Evolutionary conservation across 2,888 invertebrate genomes (phyloP).

Genomic region (Thera britannica): DNA sequence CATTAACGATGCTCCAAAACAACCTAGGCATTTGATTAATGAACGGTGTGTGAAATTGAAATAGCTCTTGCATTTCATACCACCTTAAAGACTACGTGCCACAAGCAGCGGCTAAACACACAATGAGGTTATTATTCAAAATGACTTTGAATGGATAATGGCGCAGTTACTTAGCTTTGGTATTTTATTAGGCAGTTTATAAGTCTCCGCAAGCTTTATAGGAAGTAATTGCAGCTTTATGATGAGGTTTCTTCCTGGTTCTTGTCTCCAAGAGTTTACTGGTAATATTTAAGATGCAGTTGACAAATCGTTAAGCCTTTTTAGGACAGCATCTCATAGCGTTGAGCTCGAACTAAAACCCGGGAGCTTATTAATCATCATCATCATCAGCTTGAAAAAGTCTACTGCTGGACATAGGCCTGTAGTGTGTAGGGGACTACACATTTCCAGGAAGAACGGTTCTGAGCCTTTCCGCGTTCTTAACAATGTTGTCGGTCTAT

Average conservation of each 20-base stretch:
- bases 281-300: no score
- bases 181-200: constrained; percentile 29
- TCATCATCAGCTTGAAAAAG: no score
- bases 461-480: no score
- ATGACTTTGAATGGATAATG: constrained; percentile 39
- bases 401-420: no score
- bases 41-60: constrained; percentile 67
- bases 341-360: no score
- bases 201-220: constrained; percentile 21
- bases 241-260: constrained; percentile 13
- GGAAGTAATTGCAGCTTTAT: constrained; percentile 24
- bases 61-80: constrained; percentile 49
- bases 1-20: constrained; percentile 32
- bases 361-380: no score
- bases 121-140: constrained; percentile 44
- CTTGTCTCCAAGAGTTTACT: background rate
- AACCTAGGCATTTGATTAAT: constrained; percentile 61
- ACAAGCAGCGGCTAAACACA: constrained; percentile 41
- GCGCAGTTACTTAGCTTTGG: constrained; percentile 25
- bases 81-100: constrained; percentile 40
- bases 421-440: no score
- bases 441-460: no score
- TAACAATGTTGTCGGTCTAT: no score
- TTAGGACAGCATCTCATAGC: no score
- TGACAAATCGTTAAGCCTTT: no score